phyloP scores from a whole-genome alignment of 2,113 vertebrate genomes.

The Microcebus jonahi region DNA sequence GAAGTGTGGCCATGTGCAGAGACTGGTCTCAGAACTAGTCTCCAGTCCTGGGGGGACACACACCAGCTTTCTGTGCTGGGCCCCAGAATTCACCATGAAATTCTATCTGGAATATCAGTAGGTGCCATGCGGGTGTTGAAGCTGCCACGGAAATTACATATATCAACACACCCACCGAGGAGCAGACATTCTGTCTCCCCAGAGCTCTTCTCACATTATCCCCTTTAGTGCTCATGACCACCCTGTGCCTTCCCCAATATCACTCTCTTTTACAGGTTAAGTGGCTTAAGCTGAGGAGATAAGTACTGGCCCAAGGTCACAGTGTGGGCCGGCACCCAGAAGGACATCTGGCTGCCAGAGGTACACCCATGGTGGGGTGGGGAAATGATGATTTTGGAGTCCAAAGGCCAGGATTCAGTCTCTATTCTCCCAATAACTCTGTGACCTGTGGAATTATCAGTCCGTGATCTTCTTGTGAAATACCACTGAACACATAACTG shows the following conservation, averaged over 20 bases:
- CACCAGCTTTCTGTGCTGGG: background rate
- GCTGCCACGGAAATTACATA: background rate
- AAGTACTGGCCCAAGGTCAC: background rate
- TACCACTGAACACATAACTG: background rate
- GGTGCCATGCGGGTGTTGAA: accelerated
- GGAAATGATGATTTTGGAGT: background rate
- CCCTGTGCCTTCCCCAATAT: background rate
- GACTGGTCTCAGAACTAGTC: background rate
- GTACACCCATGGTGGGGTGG: background rate
- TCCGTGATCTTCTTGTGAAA: constrained; percentile 24
- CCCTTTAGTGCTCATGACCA: background rate
- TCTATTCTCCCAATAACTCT: background rate
- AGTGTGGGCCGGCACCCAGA: background rate
- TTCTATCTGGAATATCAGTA: background rate
- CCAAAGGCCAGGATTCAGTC: background rate
- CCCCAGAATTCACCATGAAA: background rate
- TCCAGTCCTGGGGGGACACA: background rate
- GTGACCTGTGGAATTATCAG: background rate
- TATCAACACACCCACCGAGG: background rate
- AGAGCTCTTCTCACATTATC: background rate
- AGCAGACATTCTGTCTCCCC: background rate
- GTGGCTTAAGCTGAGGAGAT: background rate
- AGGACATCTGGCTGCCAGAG: background rate
- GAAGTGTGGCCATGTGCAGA: background rate
- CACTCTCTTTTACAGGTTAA: background rate